phyloP scores from a whole-genome alignment of 2,113 vertebrate species.

The Heterochromis multidens region DNA sequence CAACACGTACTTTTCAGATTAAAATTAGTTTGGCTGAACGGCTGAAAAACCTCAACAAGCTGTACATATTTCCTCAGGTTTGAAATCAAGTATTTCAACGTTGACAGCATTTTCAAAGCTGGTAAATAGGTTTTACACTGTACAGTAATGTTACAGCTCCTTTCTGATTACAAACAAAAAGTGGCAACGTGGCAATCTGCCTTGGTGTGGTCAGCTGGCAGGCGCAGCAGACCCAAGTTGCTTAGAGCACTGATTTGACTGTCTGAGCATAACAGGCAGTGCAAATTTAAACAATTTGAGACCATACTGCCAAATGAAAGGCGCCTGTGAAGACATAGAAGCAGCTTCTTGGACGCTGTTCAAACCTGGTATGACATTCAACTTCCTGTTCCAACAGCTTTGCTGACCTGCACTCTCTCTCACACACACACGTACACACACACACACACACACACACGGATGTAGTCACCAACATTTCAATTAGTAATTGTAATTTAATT shows the following conservation, averaged over 20 bases:
- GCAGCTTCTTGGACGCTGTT: background rate
- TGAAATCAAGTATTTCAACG: background rate
- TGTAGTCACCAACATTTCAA: background rate
- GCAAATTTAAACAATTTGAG: background rate
- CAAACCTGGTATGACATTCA: background rate
- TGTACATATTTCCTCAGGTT: background rate
- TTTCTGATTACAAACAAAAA: background rate
- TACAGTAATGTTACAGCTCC: background rate
- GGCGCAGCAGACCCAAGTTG: background rate
- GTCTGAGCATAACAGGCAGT: background rate
- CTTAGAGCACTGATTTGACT: background rate
- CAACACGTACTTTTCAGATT: background rate
- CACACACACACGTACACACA: background rate
- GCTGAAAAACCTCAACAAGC: background rate
- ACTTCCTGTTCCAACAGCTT: background rate
- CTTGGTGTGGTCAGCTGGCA: background rate
- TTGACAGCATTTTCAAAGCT: background rate
- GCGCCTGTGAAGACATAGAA: background rate
- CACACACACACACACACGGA: background rate
- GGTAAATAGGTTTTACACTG: background rate
- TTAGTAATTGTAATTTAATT: background rate
- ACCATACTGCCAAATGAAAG: background rate
- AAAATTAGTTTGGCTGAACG: background rate
- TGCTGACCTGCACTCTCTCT: background rate
- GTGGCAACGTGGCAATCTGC: background rate